A percentile compares a stretch with the other conserved stretches of the same genome.
Conservation (phyloP, 2,113 vertebrate genomes). For the Cyprinodon brontotheroides region DNA sequence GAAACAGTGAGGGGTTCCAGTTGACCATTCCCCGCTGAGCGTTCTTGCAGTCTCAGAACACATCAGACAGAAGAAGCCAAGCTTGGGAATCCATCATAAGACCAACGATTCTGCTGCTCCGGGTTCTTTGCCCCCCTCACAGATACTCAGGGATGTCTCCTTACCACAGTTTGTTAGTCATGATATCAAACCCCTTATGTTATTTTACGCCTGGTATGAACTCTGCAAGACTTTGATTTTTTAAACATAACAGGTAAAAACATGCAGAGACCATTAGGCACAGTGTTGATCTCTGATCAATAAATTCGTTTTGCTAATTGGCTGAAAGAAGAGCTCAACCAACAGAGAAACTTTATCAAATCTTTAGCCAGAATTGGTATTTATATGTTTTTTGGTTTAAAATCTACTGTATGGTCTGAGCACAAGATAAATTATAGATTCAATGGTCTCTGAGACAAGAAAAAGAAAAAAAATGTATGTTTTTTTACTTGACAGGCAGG, state of each 20-base stretch:
- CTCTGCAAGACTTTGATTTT: constrained; percentile 31
- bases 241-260: constrained; percentile 29
- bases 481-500: no score
- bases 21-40: constrained; percentile 60
- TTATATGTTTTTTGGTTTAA: no score
- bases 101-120: constrained; percentile 6
- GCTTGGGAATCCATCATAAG: background rate
- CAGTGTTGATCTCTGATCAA: constrained; percentile 41
- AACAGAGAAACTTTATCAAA: background rate
- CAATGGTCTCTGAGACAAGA: no score
- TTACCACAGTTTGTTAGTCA: constrained; percentile 22
- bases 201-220: constrained; percentile 28
- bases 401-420: background rate
- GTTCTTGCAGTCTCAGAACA: constrained; percentile 77
- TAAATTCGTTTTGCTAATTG: constrained; percentile 47
- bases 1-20: constrained; percentile 72
- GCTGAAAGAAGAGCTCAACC: constrained; percentile 33
- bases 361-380: background rate
- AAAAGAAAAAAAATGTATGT: no score
- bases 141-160: background rate
- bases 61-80: constrained; percentile 6
- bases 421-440: background rate
- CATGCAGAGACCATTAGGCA: constrained; percentile 56
- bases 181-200: constrained; percentile 35
- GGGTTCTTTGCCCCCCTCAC: background rate